Evolutionary conservation across 2,888 invertebrate genomes (phyloP), one percentile per base, ranked within the genome.

Genomic region (Lepidonotus clava): DNA sequence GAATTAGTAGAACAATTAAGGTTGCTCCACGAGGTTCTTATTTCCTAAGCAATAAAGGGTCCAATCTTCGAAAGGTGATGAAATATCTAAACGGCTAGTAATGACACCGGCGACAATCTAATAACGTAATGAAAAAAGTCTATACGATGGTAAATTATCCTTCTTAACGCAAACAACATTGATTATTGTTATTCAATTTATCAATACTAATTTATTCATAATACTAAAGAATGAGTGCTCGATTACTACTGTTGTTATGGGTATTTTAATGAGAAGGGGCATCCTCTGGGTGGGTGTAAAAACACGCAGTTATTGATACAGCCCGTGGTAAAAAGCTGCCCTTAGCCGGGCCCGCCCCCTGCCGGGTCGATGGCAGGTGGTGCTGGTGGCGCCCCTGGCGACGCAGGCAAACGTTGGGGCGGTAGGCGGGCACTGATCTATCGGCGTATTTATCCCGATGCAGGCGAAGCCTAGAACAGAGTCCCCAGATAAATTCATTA

Each of bases 401-500:
- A 2, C 61, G 11, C 61, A 61, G 24, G 24, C 28, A 11, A 14
- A 24, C 28, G 61, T 61, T 32, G 28, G 28, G 61, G 11, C 11
- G n/a, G 61, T n/a, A n/a, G 14, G 56, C 56, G 21, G 32, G 32
- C 36, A 8, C 51, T 80, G 80, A 80, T 80, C 41, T 80, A 80
- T 80, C 41, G 46, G 34, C 28, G 46, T 24, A 80, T 80, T 80
- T 41, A 46, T 80, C 80, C 46, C 24, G 36, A 71, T 71, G n/a
- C 71, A 11, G 46, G 46, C 46, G 8, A 24, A 24, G 24, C 40
- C 71, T 34, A 24, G 71, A 28, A 4, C 80, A 14, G 32, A 46
- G n/a, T 80, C 46, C 28, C 18, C 8, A 24, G 80, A 32, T 80
- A 80, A 80, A 80, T 51, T 46, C 46, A 80, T 80, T 80, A 80